Conservation (phyloP, 37 sponge, comb jelly and placozoan genomes). For the Oscarella lobularis region DNA sequence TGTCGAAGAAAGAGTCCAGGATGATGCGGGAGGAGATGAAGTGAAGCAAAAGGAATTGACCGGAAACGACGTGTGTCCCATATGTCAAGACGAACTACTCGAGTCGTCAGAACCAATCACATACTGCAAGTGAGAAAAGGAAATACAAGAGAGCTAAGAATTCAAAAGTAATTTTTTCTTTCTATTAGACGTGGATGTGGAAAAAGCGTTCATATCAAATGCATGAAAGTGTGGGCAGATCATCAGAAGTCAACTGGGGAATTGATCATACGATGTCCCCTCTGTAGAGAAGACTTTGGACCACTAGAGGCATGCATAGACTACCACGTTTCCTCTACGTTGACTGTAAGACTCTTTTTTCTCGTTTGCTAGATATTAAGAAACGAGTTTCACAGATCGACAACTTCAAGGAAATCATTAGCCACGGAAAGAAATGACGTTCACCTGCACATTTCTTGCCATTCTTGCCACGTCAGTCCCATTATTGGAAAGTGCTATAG, state of each 20-base stretch:
- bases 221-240: conserved; percentile 93
- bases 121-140: conserved; percentile 36
- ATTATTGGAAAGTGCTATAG: conserved; percentile 56
- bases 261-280: conserved; percentile 54
- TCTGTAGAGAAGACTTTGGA: conserved; percentile 85
- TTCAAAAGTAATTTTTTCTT: not conserved
- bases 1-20: not conserved
- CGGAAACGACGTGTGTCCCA: conserved; percentile 78
- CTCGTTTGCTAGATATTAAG: too few species aligned
- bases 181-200: not conserved
- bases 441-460: conserved; percentile 44
- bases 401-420: too few species aligned
- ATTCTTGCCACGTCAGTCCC: conserved; percentile 40
- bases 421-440: conserved; percentile 1
- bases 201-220: conserved; percentile 65
- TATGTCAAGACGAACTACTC: conserved; percentile 82
- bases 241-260: conserved; percentile 71
- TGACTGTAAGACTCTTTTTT: too few species aligned
- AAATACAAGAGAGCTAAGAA: not conserved
- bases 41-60: conserved; percentile 35
- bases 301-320: conserved; percentile 43
- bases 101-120: conserved; percentile 21
- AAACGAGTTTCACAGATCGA: too few species aligned
- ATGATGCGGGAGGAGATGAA: not conserved
- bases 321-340: too few species aligned